Evolutionary conservation across 2,797 vertebrate genomes (phyloP), one percentile per base, ranked within the genome.

Genomic region (Emydoidea blandingii): DNA sequence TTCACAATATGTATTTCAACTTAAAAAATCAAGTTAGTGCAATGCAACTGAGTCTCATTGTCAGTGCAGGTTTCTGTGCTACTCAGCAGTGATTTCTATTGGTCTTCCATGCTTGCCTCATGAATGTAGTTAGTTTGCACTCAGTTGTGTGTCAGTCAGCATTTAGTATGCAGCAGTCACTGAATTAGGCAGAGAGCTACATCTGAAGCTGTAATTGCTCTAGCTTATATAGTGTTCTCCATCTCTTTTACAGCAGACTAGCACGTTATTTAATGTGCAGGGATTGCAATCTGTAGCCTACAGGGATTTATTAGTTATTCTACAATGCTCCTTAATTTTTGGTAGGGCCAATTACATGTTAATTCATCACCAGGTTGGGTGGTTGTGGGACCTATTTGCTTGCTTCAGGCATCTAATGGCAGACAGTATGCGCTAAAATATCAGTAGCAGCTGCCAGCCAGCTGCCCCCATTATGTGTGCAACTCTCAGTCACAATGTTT

Each of bases 51-150:
- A 29, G 23, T 47, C 25, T 27, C 12, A 44, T 74, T 47, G 41
- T 47, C 21, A 76, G 25, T 44, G 72, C 74, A 47, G 41, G 41
- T 31, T 37, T 78, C 7, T 47, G 41, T 49, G 37, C 50, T 62
- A 12, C 59, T 81, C 3, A n/a, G 81, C 1, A 53, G 3, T 29
- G 12, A 6, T 15, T 37, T 2, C 9, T 29, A 1, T 18, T 10
- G 79, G 34, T 68, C 78, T 34, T 5, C 1, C 3, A 5, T 0
- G 0, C 16, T 57, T 0, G 0, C 27, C 52, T 10, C 0, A 0
- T 31, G 25, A 21, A 27, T 3, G 1, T 27, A 11, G 52, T 2
- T 6, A 21, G 12, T 0, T 0, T 0, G 3, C 25, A 3, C 1
- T 1, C 5, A 1, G 85, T n/a, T 16, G 41, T 0, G 6, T 79